phyloP scores from a whole-genome alignment of 2,113 vertebrate species.

The Serilophus lunatus region DNA sequence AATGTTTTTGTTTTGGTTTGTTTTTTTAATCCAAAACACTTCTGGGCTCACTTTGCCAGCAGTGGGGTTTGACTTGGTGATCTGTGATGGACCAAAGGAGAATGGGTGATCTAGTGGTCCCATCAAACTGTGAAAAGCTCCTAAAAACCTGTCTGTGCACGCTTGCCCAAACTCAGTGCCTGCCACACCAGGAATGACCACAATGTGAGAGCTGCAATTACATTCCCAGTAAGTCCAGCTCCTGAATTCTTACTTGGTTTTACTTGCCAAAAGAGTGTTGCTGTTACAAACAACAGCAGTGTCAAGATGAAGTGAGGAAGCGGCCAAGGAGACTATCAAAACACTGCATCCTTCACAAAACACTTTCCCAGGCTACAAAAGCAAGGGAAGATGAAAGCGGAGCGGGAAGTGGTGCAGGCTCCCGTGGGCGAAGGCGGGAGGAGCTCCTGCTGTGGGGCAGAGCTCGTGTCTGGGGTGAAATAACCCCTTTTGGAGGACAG shows the following conservation, averaged over 20 bases:
- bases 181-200: fast-evolving
- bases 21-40: neutral
- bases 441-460: neutral
- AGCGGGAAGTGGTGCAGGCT: neutral
- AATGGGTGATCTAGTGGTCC: neutral
- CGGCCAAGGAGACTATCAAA: slow-evolving; percentile 9
- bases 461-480: neutral
- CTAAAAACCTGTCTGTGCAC: neutral
- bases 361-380: slow-evolving; percentile 23
- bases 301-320: neutral
- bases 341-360: neutral
- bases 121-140: neutral
- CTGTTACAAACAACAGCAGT: slow-evolving; percentile 26
- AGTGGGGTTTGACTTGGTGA: neutral
- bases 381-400: slow-evolving; percentile 17
- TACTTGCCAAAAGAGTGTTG: slow-evolving; percentile 2
- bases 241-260: neutral
- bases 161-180: neutral
- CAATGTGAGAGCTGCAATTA: neutral
- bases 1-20: neutral
- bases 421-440: neutral
- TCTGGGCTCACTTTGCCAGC: neutral
- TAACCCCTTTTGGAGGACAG: neutral
- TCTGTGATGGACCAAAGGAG: neutral
- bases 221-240: neutral